Evolutionary conservation across 1,140 invertebrate genomes (phyloP).

Genomic region (Pseudomyrmex pallidus): DNA sequence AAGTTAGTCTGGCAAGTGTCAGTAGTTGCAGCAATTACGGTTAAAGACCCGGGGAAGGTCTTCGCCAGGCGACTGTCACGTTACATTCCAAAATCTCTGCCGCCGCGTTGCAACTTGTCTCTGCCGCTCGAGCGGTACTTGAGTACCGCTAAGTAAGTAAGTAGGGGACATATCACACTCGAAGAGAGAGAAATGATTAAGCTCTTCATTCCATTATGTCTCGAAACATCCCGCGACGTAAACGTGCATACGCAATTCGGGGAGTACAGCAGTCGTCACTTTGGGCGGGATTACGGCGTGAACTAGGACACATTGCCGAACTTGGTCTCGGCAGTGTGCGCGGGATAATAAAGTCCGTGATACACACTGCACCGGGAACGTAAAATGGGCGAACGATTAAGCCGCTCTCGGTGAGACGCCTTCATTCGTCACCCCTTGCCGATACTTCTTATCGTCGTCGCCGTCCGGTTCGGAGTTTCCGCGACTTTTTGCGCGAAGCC

Average conservation of each 20-base stretch:
- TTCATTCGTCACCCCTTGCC: conserved; percentile 14
- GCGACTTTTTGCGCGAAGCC: conserved; percentile 50
- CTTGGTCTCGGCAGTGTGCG: neutral
- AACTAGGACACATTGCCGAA: neutral
- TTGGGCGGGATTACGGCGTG: neutral
- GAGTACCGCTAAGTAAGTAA: conserved; percentile 4
- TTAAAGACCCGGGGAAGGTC: neutral
- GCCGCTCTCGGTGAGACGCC: conserved; percentile 5
- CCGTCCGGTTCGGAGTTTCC: conserved; percentile 24
- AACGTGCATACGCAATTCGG: conserved; percentile 6
- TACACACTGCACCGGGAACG: neutral
- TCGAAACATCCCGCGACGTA: neutral
- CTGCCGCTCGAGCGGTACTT: neutral
- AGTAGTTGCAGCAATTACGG: conserved; percentile 17
- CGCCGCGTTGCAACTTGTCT: conserved; percentile 19
- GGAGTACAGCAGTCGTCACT: neutral
- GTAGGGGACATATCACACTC: neutral
- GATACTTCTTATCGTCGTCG: conserved; percentile 6
- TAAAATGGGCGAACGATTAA: conserved; percentile 25
- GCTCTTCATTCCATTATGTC: conserved; percentile 7
- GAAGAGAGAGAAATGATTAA: conserved; percentile 35
- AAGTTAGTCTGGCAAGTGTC: conserved; percentile 3
- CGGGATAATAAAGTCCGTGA: conserved; percentile 3
- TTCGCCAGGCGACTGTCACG: neutral
- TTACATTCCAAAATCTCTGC: conserved; percentile 19